Percentiles rank a stretch among this genome's conserved stretches.
phyloP scores from a whole-genome alignment of 2,888 invertebrate species.

The Hirtodrosophila duncani region DNA sequence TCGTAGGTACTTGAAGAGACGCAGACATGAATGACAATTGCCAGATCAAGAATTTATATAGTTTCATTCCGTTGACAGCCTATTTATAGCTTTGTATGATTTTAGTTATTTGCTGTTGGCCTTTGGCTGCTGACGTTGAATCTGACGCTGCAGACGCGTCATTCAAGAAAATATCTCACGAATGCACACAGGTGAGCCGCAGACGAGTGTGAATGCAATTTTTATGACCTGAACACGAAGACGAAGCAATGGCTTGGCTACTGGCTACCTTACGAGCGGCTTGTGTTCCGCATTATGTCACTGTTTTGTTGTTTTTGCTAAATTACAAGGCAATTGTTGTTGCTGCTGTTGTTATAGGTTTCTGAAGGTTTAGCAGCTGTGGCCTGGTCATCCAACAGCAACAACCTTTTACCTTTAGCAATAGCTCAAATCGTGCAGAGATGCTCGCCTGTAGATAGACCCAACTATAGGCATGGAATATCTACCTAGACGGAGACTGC shows the following conservation, averaged over 20 bases:
- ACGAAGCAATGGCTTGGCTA: conserved; percentile 12
- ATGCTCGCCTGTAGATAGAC: conserved; percentile 51
- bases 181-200: conserved; percentile 14
- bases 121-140: too few relatives aligned
- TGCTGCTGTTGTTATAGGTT: conserved; percentile 21
- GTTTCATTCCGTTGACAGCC: conserved; percentile 10
- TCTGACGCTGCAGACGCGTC: too few relatives aligned
- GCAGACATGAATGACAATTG: too few relatives aligned
- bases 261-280: neutral
- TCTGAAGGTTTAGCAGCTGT: conserved; percentile 45
- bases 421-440: conserved; percentile 41
- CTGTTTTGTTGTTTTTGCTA: conserved; percentile 7
- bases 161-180: conserved; percentile 24
- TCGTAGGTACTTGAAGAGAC: too few relatives aligned
- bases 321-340: conserved; percentile 26
- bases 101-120: conserved; percentile 19
- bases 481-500: conserved; percentile 1
- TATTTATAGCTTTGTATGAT: conserved; percentile 20
- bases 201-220: conserved; percentile 12
- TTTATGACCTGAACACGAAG: conserved; percentile 12
- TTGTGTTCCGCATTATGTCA: conserved; percentile 54
- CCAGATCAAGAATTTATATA: neutral
- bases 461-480: too few relatives aligned
- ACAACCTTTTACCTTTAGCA: conserved; percentile 48
- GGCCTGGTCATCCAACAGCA: conserved; percentile 11